A percentile compares a stretch with the other conserved stretches of the same genome.
These are phyloP conservation scores for Drepana arcuata DNA, from an alignment of 1,140 invertebrate species.

Conservation along the genomic window DNA sequence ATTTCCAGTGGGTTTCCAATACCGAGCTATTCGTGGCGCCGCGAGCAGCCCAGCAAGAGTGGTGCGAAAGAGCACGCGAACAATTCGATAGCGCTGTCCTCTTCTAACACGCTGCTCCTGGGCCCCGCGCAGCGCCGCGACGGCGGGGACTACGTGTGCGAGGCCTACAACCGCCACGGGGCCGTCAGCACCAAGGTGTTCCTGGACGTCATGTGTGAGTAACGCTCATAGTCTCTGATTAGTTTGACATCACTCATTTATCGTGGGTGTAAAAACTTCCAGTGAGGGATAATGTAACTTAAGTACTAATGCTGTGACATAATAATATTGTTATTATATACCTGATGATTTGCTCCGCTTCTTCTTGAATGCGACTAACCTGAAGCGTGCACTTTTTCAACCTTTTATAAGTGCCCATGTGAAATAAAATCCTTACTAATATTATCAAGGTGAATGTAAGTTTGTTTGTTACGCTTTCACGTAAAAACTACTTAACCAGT, in stretches of 20 bases:
- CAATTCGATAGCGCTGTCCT: conserved; percentile 28
- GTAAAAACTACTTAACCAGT: no score
- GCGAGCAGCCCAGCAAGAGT: conserved; percentile 65
- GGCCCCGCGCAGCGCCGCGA: conserved; percentile 73
- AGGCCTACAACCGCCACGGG: conserved; percentile 84
- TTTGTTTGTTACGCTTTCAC: no score
- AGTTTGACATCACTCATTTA: background rate
- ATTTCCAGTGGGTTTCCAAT: conserved; percentile 57
- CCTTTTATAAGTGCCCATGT: no score
- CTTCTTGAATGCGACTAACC: no score
- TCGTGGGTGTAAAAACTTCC: background rate
- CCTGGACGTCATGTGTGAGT: conserved; percentile 88
- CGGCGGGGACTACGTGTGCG: conserved; percentile 82
- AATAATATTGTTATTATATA: no score
- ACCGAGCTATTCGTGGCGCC: conserved; percentile 79
- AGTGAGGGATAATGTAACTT: no score
- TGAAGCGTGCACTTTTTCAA: no score
- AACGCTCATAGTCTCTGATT: no score
- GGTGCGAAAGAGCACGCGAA: conserved; percentile 23
- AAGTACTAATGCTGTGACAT: no score
- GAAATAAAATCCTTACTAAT: no score
- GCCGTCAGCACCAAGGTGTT: conserved; percentile 75
- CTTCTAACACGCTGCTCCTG: conserved; percentile 36
- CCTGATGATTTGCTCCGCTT: no score
- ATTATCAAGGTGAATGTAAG: no score